These are phyloP conservation scores for Sorex fumeus DNA, from an alignment of 2,113 vertebrate genomes.

Conservation along the genomic window DNA sequence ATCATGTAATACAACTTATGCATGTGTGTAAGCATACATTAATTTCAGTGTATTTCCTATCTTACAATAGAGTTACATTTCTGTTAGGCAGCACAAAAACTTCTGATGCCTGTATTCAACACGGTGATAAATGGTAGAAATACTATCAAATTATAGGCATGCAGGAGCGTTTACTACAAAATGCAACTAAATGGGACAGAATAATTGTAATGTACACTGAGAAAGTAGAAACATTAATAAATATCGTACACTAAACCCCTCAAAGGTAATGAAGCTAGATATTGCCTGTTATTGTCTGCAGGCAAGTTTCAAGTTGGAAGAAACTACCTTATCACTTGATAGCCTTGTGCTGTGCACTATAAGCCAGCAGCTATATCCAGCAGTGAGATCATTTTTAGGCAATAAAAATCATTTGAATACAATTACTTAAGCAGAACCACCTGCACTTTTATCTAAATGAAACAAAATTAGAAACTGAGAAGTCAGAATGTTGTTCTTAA, in stretches of 20 bases:
- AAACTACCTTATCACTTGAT: slow-evolving; percentile 52
- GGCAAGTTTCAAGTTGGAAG: slow-evolving; percentile 38
- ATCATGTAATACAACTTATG: neutral
- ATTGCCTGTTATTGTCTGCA: slow-evolving; percentile 60
- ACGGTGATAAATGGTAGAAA: slow-evolving; percentile 9
- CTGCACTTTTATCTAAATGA: slow-evolving; percentile 65
- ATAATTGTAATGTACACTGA: slow-evolving; percentile 45
- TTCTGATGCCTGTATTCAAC: neutral
- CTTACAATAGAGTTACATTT: neutral
- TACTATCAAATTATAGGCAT: slow-evolving; percentile 23
- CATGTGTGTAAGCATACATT: neutral
- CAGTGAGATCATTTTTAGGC: slow-evolving; percentile 61
- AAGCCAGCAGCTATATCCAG: slow-evolving; percentile 18
- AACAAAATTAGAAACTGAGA: slow-evolving; percentile 48
- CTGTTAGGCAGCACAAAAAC: neutral
- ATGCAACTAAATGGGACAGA: slow-evolving; percentile 30
- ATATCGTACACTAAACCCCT: slow-evolving; percentile 53
- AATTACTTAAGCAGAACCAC: slow-evolving; percentile 70
- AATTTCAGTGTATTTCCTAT: neutral
- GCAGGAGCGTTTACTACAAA: slow-evolving; percentile 30
- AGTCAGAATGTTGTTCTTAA: slow-evolving; percentile 22
- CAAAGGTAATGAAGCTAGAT: slow-evolving; percentile 64
- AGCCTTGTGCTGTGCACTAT: neutral
- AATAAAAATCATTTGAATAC: slow-evolving; percentile 76
- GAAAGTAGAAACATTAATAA: slow-evolving; percentile 61